A percentile compares a stretch with the other conserved stretches of the same genome.
Evolutionary conservation across 1,140 invertebrate species (phyloP).

Genomic region (Drosophila dunni): DNA sequence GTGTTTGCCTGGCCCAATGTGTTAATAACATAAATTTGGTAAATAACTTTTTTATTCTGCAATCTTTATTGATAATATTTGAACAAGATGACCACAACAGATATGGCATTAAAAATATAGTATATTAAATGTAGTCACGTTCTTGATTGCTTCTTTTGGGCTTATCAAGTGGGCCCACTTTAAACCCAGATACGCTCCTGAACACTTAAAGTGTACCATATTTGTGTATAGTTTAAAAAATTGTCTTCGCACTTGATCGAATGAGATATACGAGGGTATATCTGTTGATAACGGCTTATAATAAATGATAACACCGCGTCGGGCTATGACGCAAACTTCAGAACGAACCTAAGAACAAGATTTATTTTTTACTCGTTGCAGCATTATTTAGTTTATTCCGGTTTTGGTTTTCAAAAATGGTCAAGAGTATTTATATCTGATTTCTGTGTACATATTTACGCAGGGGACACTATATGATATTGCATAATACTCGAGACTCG

Average conservation of each 20-base stretch:
- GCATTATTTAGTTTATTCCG: constrained; percentile 18
- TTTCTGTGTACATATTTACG: constrained; percentile 11
- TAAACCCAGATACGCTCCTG: constrained; percentile 15
- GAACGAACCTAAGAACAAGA: constrained; percentile 15
- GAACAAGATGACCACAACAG: not conserved
- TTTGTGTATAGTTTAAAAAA: not conserved
- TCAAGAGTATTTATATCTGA: constrained; percentile 5
- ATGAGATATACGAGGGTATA: constrained; percentile 31
- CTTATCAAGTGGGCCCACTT: constrained; percentile 7
- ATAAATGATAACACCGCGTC: constrained; percentile 26
- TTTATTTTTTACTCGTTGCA: constrained; percentile 26
- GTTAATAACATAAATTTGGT: not conserved
- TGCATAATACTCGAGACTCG: constrained; percentile 18
- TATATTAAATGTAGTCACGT: not conserved
- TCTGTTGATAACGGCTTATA: constrained; percentile 22
- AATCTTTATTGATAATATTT: not conserved
- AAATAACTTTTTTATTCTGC: not conserved
- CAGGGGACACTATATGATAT: not conserved
- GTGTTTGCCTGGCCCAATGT: too few species aligned
- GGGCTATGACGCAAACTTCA: constrained; percentile 38
- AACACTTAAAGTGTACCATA: constrained; percentile 11
- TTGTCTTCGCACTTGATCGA: constrained; percentile 26
- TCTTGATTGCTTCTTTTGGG: not conserved
- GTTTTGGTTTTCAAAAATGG: constrained; percentile 14
- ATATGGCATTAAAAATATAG: not conserved